phyloP scores from a whole-genome alignment of 2,888 invertebrate species.

The Drosophila aldrichi region DNA sequence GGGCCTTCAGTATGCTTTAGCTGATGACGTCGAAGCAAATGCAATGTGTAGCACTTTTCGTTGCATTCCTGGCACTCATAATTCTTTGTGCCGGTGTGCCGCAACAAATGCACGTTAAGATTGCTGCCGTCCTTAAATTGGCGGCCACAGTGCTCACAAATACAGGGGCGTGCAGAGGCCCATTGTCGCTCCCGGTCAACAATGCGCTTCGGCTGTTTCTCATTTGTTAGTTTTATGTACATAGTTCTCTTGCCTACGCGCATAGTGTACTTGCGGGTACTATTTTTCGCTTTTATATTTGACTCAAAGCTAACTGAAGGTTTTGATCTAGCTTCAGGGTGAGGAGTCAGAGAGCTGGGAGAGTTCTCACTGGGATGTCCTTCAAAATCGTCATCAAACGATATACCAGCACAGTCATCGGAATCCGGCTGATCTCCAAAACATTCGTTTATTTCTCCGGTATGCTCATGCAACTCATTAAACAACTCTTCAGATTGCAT shows the following conservation, averaged over 20 bases:
- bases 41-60: constrained; percentile 68
- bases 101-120: constrained; percentile 64
- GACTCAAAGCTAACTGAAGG: neutral
- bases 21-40: constrained; percentile 64
- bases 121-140: constrained; percentile 66
- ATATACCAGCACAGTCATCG: constrained; percentile 19
- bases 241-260: constrained; percentile 65
- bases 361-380: neutral
- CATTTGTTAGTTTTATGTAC: constrained; percentile 68
- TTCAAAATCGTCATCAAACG: constrained; percentile 1
- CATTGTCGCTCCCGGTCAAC: constrained; percentile 67
- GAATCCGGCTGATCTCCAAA: constrained; percentile 1
- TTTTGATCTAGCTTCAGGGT: neutral
- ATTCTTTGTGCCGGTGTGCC: constrained; percentile 70
- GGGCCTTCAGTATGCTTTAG: constrained; percentile 71
- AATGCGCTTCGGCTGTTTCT: constrained; percentile 66
- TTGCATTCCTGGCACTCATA: constrained; percentile 63
- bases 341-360: neutral
- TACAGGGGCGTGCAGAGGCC: constrained; percentile 56
- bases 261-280: constrained; percentile 66
- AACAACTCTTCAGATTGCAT: neutral
- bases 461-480: neutral
- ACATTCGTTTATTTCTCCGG: neutral
- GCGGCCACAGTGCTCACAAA: constrained; percentile 69
- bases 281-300: constrained; percentile 9